A percentile compares a stretch with the other conserved stretches of the same genome.
Evolutionary conservation across 2,888 invertebrate genomes (phyloP).

Genomic region (Autographa gamma): DNA sequence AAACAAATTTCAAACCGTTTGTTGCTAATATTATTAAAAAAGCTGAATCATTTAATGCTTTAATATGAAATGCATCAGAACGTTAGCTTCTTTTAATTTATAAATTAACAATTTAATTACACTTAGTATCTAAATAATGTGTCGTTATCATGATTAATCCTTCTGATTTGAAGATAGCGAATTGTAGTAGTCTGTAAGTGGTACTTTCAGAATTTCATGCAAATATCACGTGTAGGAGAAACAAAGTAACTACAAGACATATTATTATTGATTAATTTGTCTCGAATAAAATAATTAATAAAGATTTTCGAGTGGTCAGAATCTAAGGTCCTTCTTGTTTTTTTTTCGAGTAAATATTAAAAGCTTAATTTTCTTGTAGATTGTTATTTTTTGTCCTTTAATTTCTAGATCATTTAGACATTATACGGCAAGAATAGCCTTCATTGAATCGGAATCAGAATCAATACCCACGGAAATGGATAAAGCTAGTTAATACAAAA

Average conservation of each 20-base stretch:
- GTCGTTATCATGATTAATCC: constrained; percentile 43
- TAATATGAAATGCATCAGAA: background rate
- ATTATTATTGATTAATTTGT: background rate
- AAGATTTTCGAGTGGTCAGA: too few species aligned
- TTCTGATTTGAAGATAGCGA: constrained; percentile 46
- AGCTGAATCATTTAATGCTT: too few species aligned
- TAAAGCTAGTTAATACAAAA: background rate
- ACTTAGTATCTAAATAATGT: constrained; percentile 14
- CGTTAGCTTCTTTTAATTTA: background rate
- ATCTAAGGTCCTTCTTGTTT: too few species aligned
- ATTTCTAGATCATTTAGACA: too few species aligned
- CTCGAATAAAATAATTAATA: background rate
- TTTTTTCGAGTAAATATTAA: too few species aligned
- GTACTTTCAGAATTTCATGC: constrained; percentile 27
- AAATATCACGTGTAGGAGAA: constrained; percentile 24
- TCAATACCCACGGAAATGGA: background rate
- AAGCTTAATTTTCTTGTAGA: too few species aligned
- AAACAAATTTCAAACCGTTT: too few species aligned
- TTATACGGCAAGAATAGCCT: background rate
- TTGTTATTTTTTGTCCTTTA: too few species aligned
- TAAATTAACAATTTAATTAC: constrained; percentile 29
- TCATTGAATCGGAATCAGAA: background rate
- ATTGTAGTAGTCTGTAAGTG: constrained; percentile 22
- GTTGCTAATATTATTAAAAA: too few species aligned
- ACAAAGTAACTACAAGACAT: background rate